Conservation (phyloP, 1,140 invertebrate genomes). For the Heliconius melpomene region DNA sequence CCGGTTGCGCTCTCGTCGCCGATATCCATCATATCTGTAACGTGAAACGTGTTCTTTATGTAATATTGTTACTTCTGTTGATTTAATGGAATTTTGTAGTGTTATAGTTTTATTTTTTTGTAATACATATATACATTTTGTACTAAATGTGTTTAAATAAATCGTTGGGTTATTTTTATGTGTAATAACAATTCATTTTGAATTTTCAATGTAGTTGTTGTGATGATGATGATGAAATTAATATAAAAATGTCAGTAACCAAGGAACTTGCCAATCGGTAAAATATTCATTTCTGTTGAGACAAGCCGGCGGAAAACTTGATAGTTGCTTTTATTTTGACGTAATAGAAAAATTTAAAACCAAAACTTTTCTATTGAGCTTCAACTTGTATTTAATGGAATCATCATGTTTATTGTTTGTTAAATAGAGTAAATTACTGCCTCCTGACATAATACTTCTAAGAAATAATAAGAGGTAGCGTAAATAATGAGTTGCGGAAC, state of each 20-base stretch:
- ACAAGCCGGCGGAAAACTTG: not conserved
- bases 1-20: not conserved
- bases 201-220: too few relatives aligned
- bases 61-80: conserved; percentile 6
- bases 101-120: not conserved
- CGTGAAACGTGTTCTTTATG: conserved; percentile 5
- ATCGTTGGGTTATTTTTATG: too few relatives aligned
- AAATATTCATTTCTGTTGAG: not conserved
- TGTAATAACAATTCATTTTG: too few relatives aligned
- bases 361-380: not conserved
- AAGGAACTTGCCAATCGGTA: too few relatives aligned
- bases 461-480: not conserved
- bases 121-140: not conserved
- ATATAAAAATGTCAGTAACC: too few relatives aligned
- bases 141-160: not conserved
- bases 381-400: not conserved
- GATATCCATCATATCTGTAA: conserved; percentile 14
- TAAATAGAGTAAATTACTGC: not conserved
- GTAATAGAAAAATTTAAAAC: not conserved
- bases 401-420: not conserved
- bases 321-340: not conserved
- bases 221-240: too few relatives aligned
- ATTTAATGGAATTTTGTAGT: not conserved
- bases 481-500: conserved; percentile 2
- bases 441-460: not conserved